phyloP scores from a whole-genome alignment of 2,888 invertebrate genomes.

The Syrphus vitripennis region DNA sequence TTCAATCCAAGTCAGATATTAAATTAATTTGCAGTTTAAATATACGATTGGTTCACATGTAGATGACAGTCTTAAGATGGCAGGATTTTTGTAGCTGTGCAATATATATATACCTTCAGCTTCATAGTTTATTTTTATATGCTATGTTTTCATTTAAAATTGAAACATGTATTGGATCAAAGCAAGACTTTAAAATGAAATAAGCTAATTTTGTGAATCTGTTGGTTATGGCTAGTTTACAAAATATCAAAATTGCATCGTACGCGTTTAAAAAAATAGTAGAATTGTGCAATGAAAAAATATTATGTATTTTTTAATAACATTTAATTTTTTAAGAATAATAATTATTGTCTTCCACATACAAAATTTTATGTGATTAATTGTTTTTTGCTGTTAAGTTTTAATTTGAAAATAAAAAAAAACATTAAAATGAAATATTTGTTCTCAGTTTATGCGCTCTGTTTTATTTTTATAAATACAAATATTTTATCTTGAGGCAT shows the following conservation, averaged over 20 bases:
- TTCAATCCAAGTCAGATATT: background rate
- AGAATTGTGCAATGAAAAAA: slow-evolving; percentile 36
- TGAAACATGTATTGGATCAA: too few species aligned
- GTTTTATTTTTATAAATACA: slow-evolving; percentile 67
- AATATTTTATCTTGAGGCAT: slow-evolving; percentile 55
- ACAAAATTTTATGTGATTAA: slow-evolving; percentile 11
- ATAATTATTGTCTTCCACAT: slow-evolving; percentile 18
- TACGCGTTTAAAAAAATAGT: background rate
- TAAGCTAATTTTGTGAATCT: background rate
- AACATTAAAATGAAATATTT: background rate
- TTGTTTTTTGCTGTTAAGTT: background rate
- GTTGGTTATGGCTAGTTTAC: background rate
- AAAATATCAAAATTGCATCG: background rate
- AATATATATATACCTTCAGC: background rate
- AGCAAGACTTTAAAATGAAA: too few species aligned
- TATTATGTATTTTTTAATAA: background rate
- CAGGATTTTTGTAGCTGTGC: background rate
- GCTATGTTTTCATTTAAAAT: too few species aligned
- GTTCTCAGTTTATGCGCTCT: slow-evolving; percentile 63
- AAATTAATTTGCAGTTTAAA: background rate
- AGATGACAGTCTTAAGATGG: background rate
- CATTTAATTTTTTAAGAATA: background rate
- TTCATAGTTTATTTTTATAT: too few species aligned
- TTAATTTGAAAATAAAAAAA: slow-evolving; percentile 1
- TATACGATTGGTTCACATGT: background rate